Base-by-base conservation (phyloP, 2,113 vertebrate genomes). In the Scophthalmus maximus region DNA sequence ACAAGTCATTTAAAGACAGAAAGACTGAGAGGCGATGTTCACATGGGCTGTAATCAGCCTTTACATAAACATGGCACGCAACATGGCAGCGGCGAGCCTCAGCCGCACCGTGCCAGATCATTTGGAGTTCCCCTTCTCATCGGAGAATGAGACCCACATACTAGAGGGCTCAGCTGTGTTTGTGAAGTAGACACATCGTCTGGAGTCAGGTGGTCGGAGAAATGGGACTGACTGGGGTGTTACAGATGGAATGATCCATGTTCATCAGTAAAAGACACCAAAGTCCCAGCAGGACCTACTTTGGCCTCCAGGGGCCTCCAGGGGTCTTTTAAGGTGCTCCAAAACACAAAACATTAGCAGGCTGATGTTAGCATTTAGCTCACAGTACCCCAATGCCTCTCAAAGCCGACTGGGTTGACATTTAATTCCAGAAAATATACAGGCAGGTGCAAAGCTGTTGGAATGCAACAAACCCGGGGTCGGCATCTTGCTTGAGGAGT, bases 61-160 rank as follows among this genome's bases (percentile, higher is more conserved):
- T 89, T 84, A 88, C 83, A 84, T 82, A 91, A 91, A 90, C 82
- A 88, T 79, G 68, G 27, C 71, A 65, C 51, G 76, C 73, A 34
- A 17, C 59, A 53, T 26, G 60, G 74, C 61, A 70, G 69, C 42
- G 59, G 47, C 26, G 7, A 12, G 50, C 61, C 44, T 23, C 40
- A 20, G 53, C 47, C 53, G 78, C 8, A 51, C 20, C 14, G 36
- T 40, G 30, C 27, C 5, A 6, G 44, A 18, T 26, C 68, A 7
- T 63, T 79, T 27, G 85, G 83, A 87, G 68, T 84, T 90, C 79
- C 87, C 81, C 85, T 77, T 70, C 65, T 78, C 68, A 50, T 62
- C 18, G 50, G 42, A 0, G 52, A 42, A 62, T 34, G 32, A 68
- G 42, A 58, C n/a, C 62, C 32, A 27, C 81, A 83, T 82, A 70